Evolutionary conservation across 2,113 vertebrate species (phyloP).

Genomic region (Mastomys natalensis): DNA sequence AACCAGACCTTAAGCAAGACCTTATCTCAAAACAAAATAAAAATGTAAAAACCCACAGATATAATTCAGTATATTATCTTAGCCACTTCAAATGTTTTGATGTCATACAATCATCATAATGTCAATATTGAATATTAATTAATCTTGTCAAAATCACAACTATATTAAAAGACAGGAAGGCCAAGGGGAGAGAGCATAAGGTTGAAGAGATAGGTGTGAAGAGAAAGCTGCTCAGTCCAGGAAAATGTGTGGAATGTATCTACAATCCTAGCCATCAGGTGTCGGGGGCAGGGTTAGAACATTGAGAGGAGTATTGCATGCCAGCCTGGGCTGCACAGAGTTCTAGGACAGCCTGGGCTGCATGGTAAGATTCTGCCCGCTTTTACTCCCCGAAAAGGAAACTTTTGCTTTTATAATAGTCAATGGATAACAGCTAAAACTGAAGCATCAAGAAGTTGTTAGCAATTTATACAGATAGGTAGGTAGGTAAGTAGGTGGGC

Average conservation of each 20-base stretch:
- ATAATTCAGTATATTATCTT: background rate
- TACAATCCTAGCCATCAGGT: background rate
- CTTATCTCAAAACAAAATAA: background rate
- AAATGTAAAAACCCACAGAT: background rate
- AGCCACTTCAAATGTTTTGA: background rate
- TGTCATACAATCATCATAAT: background rate
- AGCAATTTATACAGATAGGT: background rate
- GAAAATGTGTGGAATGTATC: background rate
- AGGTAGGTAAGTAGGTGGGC: too few relatives aligned
- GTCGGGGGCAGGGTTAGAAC: background rate
- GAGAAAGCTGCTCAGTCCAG: background rate
- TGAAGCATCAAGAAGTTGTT: background rate
- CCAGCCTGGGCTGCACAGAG: background rate
- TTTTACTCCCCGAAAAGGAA: background rate
- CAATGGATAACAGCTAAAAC: background rate
- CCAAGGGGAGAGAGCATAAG: background rate
- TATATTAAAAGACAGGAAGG: background rate
- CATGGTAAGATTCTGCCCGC: background rate
- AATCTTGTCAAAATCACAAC: background rate
- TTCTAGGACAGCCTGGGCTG: background rate
- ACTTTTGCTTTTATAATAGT: background rate
- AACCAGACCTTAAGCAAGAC: background rate
- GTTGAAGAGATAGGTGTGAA: background rate
- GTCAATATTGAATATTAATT: background rate
- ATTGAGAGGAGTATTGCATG: background rate